Evolutionary conservation across 2,797 vertebrate species (phyloP).

Genomic region (Sebastes trivittatus): DNA sequence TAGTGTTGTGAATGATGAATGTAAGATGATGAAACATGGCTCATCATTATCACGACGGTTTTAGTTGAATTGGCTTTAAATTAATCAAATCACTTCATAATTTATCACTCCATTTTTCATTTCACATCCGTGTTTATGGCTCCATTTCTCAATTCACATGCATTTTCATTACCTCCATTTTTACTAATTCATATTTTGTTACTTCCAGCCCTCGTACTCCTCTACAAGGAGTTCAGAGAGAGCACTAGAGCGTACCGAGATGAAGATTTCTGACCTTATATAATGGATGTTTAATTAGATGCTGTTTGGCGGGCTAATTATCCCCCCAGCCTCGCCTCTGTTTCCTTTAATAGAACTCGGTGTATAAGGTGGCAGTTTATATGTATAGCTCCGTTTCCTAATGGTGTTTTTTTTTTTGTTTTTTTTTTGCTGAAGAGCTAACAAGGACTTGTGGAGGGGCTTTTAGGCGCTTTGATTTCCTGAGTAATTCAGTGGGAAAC

Average conservation of each 20-base stretch:
- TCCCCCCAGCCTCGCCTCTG: background rate
- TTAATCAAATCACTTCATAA: too few species aligned
- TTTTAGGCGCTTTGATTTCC: constrained; percentile 10
- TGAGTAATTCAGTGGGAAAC: background rate
- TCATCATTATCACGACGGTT: too few species aligned
- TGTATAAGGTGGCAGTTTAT: constrained; percentile 24
- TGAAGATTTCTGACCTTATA: background rate
- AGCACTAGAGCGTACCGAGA: background rate
- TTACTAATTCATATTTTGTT: too few species aligned
- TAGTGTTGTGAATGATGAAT: too few species aligned
- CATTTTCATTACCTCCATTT: too few species aligned
- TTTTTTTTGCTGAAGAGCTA: constrained; percentile 5
- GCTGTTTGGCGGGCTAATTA: constrained; percentile 28
- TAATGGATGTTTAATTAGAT: constrained; percentile 31
- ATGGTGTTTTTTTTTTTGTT: background rate
- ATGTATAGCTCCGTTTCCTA: constrained; percentile 10
- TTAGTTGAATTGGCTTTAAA: too few species aligned
- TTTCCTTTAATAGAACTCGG: constrained; percentile 8
- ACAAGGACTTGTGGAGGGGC: background rate
- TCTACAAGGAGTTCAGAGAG: background rate
- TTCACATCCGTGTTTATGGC: too few species aligned
- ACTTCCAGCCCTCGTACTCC: too few species aligned
- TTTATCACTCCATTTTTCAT: too few species aligned
- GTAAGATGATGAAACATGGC: too few species aligned
- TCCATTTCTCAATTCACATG: too few species aligned